These are phyloP conservation scores for Lordiphosa stackelbergi DNA, from an alignment of 1,140 invertebrate genomes.

Conservation along the genomic window DNA sequence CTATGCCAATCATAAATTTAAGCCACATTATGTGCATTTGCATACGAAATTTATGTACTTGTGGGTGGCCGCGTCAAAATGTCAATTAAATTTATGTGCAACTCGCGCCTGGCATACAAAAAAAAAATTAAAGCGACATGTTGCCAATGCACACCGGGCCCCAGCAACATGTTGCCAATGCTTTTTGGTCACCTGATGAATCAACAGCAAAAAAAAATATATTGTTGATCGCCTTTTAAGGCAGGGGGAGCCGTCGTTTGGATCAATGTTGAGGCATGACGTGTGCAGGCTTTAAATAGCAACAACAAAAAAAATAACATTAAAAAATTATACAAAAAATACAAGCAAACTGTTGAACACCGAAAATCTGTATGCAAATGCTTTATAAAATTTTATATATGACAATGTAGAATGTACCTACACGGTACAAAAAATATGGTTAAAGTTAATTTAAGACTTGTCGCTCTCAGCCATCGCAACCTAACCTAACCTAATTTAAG, in stretches of 20 bases:
- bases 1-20: constrained; percentile 25
- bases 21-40: constrained; percentile 19
- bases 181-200: constrained; percentile 51
- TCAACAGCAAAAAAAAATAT: constrained; percentile 16
- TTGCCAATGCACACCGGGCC: constrained; percentile 15
- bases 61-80: constrained; percentile 65
- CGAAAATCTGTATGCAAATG: constrained; percentile 36
- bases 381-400: constrained; percentile 15
- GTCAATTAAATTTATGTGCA: constrained; percentile 63
- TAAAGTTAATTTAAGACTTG: no score
- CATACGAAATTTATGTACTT: constrained; percentile 33
- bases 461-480: no score
- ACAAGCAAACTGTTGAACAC: constrained; percentile 25
- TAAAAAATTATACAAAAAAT: constrained; percentile 32
- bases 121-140: constrained; percentile 37
- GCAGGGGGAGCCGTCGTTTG: constrained; percentile 7
- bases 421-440: constrained; percentile 11
- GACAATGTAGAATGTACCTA: constrained; percentile 24
- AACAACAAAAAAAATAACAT: constrained; percentile 1
- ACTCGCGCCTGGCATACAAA: constrained; percentile 42
- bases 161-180: constrained; percentile 31
- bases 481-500: no score
- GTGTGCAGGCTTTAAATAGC: constrained; percentile 42
- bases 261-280: constrained; percentile 20
- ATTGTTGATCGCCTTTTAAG: constrained; percentile 45